Conservation (phyloP, 2,888 invertebrate species). For the Apamea monoglypha region DNA sequence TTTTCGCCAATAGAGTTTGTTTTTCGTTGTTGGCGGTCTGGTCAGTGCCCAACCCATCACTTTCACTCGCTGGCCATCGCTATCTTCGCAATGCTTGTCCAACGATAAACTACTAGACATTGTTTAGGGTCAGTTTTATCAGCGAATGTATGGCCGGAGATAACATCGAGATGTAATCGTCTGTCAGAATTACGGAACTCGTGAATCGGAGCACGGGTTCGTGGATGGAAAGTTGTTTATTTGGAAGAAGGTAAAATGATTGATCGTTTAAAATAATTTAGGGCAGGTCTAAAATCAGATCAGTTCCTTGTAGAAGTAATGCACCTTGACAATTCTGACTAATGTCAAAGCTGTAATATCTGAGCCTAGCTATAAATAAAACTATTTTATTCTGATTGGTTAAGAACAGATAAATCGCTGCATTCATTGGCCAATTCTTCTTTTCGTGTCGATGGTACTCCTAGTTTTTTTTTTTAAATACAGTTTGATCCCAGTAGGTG, state of each 20-base stretch:
- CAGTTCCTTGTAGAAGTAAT: not conserved
- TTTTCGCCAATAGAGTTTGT: constrained; percentile 10
- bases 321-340: not conserved
- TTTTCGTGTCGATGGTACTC: not conserved
- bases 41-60: constrained; percentile 59
- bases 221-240: constrained; percentile 38
- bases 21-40: constrained; percentile 29
- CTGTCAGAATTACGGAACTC: constrained; percentile 42
- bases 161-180: constrained; percentile 50
- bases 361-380: not conserved
- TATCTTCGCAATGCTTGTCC: constrained; percentile 56
- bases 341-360: not conserved
- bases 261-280: not conserved
- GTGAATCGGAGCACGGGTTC: constrained; percentile 14
- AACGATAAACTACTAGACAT: constrained; percentile 59
- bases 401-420: not conserved
- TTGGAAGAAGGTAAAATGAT: not conserved
- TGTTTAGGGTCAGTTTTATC: constrained; percentile 65
- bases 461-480: not conserved
- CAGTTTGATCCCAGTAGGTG: not conserved
- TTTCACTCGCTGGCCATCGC: constrained; percentile 59
- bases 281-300: not conserved
- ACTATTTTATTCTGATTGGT: not conserved
- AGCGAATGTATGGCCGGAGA: constrained; percentile 34
- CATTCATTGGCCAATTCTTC: not conserved